A percentile compares a stretch with the other conserved stretches of the same genome.
Evolutionary conservation across 2,113 vertebrate genomes (phyloP).

Genomic region (Chamaea fasciata): DNA sequence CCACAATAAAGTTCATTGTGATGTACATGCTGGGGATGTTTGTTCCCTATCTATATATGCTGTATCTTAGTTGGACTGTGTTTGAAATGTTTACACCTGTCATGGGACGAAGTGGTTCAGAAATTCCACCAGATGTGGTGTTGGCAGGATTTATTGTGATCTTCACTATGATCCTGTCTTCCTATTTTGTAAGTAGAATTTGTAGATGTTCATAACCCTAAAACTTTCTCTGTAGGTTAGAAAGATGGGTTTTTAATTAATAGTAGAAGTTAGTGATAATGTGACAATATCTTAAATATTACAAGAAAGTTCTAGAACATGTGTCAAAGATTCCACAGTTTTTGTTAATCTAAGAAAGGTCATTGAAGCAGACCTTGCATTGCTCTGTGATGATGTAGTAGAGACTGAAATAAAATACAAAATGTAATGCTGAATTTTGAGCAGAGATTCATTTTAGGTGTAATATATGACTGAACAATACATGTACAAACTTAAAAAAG

Average conservation of each 20-base stretch:
- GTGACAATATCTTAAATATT: neutral
- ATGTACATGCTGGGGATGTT: conserved; percentile 88
- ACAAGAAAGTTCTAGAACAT: neutral
- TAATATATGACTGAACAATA: neutral
- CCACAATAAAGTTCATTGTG: conserved; percentile 80
- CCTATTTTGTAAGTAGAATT: conserved; percentile 87
- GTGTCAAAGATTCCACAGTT: neutral
- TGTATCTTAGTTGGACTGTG: conserved; percentile 92
- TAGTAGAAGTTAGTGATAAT: neutral
- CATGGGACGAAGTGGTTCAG: conserved; percentile 91
- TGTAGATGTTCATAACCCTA: neutral
- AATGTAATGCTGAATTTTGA: neutral
- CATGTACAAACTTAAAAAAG: neutral
- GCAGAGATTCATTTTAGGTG: neutral
- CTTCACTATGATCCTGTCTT: conserved; percentile 83
- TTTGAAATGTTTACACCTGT: conserved; percentile 98
- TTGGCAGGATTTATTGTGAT: conserved; percentile 83
- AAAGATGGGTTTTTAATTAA: neutral
- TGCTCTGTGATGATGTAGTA: neutral
- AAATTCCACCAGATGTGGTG: conserved; percentile 89
- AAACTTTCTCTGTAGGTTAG: neutral
- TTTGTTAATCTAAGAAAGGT: neutral
- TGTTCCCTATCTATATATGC: conserved; percentile 85
- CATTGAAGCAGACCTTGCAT: neutral
- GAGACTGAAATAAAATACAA: neutral